These are phyloP conservation scores for Pollenia griseotomentosa DNA, from an alignment of 2,888 invertebrate species.

Conservation along the genomic window DNA sequence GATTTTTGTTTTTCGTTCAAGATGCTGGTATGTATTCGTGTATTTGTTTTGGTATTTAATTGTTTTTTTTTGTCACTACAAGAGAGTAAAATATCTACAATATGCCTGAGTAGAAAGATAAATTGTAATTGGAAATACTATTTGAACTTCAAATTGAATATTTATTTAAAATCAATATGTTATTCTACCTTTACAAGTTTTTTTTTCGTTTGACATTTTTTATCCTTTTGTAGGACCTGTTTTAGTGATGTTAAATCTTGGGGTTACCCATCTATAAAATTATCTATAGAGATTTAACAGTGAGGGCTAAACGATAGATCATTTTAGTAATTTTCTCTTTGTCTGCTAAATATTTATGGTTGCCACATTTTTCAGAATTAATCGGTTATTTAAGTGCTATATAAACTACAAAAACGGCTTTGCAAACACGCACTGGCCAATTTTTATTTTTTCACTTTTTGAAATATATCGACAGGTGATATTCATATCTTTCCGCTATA, in stretches of 20 bases:
- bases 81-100: neutral
- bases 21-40: constrained; percentile 60
- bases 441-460: no score
- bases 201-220: neutral
- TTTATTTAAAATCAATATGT: constrained; percentile 8
- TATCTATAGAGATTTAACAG: neutral
- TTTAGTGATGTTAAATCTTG: constrained; percentile 19
- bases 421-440: no score
- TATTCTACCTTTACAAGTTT: constrained; percentile 10
- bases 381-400: no score
- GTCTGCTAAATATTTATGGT: neutral
- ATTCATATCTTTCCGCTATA: no score
- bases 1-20: constrained; percentile 45
- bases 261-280: neutral
- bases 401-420: no score
- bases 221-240: constrained; percentile 55
- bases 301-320: neutral
- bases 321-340: neutral
- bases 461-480: no score
- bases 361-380: constrained; percentile 1
- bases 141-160: constrained; percentile 62
- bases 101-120: neutral
- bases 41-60: constrained; percentile 18
- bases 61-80: constrained; percentile 14
- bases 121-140: constrained; percentile 23